phyloP scores from a whole-genome alignment of 2,888 invertebrate species.

The Luperina testacea region DNA sequence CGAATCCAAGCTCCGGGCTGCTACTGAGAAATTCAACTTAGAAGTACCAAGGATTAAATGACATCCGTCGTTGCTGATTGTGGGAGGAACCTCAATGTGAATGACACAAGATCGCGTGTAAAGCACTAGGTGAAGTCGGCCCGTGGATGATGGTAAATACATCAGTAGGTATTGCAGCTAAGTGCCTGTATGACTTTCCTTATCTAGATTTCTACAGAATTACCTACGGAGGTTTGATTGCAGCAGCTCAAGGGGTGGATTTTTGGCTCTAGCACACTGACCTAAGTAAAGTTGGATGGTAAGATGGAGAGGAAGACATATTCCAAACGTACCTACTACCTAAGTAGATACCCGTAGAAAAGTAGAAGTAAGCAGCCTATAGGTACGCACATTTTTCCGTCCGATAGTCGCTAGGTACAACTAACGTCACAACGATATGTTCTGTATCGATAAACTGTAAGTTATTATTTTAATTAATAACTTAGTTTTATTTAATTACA shows the following conservation, averaged over 20 bases:
- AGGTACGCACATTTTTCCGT: neutral
- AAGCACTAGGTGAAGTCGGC: neutral
- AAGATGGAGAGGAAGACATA: conserved; percentile 13
- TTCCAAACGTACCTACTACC: neutral
- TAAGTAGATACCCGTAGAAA: neutral
- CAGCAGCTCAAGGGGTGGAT: neutral
- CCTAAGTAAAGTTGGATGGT: conserved; percentile 10
- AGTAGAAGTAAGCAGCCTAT: neutral
- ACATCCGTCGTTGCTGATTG: neutral
- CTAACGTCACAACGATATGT: neutral
- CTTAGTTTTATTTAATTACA: too few species aligned
- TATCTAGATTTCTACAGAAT: neutral
- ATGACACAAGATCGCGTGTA: neutral
- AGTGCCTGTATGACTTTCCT: neutral
- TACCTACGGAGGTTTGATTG: neutral
- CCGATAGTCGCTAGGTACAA: neutral
- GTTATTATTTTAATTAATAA: neutral
- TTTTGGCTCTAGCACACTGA: conserved; percentile 41
- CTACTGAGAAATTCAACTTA: neutral
- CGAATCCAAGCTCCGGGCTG: neutral
- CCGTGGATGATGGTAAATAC: neutral
- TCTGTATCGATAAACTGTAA: neutral
- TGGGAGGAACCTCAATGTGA: neutral
- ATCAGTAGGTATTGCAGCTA: neutral
- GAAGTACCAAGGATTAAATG: neutral